Evolutionary conservation across 1,140 invertebrate species (phyloP), one percentile per base, ranked within the genome.

Genomic region (Aphelenchoides fujianensis): DNA sequence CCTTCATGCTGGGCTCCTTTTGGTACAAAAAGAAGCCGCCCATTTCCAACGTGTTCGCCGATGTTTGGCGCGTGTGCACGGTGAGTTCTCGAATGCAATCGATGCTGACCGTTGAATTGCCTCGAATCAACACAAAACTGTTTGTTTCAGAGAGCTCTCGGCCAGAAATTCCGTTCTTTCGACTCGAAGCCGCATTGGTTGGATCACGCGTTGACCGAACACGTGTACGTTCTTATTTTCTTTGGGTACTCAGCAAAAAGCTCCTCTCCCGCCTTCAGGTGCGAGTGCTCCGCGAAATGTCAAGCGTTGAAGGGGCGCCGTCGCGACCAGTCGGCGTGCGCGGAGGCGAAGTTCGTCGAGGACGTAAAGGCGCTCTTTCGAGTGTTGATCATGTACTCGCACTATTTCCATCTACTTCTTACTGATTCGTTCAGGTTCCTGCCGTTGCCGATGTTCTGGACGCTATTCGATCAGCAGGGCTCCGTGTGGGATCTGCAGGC

Each of bases 1-100:
- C 70, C 85, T 87, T 0, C 90, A 92, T 78, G 92, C 91, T 91
- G 78, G 93, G 69, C 90, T 93, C 81, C 87, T 90, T 81, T 90
- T 91, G 0, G 88, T n/a, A 68, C 12, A 12, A 57, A 7, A 69
- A 57, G 16, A 19, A 12, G 27, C 12, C 9, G 27, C 48, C 19
- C 30, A 57, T 23, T 28, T 12, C 3, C 52, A 68, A 68, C 5
- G 67, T 67, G 27, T 30, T 19, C 12, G n/a, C 31, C 41, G 67
- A 67, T 23, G 69, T 28, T 1, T 31, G 7, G 3, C 1, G n/a
- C 27, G 27, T 61, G 1, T 61, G 16, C 2, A 41, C 16, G 66
- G 30, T 67, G 19, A n/a, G n/a, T n/a, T n/a, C n/a, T n/a, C n/a
- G n/a, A n/a, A n/a, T n/a, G n/a, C n/a, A n/a, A n/a, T n/a, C n/a